These are phyloP conservation scores for Fopius arisanus DNA, from an alignment of 1,140 invertebrate genomes.

Conservation along the genomic window DNA sequence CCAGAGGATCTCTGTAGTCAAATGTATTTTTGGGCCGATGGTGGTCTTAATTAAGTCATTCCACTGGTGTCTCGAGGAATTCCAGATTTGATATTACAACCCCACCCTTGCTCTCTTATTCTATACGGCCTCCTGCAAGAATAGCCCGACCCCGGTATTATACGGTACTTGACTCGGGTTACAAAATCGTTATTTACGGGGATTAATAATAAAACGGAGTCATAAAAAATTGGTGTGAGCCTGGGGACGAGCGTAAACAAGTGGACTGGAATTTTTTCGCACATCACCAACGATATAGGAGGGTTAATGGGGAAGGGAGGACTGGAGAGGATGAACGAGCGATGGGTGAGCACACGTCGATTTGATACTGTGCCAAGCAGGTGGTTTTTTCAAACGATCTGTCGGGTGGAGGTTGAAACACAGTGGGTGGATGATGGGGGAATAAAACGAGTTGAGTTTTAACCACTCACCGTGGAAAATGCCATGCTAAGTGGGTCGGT, in stretches of 20 bases:
- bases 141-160: not conserved
- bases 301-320: not conserved
- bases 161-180: not conserved
- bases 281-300: constrained; percentile 8
- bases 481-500: constrained; percentile 55
- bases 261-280: not conserved
- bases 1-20: not conserved
- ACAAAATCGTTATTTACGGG: not conserved
- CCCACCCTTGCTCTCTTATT: not conserved
- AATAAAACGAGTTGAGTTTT: constrained; percentile 26
- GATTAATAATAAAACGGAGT: not conserved
- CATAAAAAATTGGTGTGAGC: not conserved
- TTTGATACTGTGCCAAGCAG: constrained; percentile 60
- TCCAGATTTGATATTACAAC: constrained; percentile 9
- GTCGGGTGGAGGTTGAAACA: constrained; percentile 44
- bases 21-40: constrained; percentile 29
- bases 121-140: not conserved
- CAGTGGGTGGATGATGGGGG: constrained; percentile 43
- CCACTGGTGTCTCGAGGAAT: constrained; percentile 2
- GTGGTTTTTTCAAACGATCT: constrained; percentile 50
- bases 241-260: not conserved
- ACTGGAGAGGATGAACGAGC: not conserved
- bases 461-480: constrained; percentile 8
- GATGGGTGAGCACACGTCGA: constrained; percentile 21
- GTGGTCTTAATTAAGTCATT: not conserved